Percentiles rank a stretch among this genome's conserved stretches.
These are phyloP conservation scores for Andrena bucephala DNA, from an alignment of 2,888 invertebrate genomes.

Conservation along the genomic window DNA sequence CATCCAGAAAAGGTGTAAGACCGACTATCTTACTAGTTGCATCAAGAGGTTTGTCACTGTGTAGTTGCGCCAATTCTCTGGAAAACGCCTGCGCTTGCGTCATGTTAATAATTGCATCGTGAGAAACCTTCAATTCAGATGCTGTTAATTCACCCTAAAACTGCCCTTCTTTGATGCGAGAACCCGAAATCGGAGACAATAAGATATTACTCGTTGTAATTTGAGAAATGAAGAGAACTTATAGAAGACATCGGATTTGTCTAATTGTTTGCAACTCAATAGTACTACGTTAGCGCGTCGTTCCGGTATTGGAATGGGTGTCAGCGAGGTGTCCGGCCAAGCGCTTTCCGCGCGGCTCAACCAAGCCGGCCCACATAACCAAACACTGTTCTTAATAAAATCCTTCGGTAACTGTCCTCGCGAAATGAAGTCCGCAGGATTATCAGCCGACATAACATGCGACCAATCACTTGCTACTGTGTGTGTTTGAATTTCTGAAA, in stretches of 20 bases:
- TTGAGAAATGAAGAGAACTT: too few relatives aligned
- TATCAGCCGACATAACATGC: conserved; percentile 1
- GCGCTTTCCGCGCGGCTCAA: not conserved
- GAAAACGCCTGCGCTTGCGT: not conserved
- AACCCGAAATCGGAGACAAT: too few relatives aligned
- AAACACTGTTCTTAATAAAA: not conserved
- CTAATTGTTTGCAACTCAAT: not conserved
- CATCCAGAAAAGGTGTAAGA: not conserved
- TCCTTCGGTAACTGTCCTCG: not conserved
- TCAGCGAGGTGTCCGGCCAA: conserved; percentile 4
- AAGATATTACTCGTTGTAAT: too few relatives aligned
- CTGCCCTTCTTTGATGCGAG: too few relatives aligned
- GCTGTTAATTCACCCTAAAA: too few relatives aligned
- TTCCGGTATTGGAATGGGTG: not conserved
- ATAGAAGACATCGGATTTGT: too few relatives aligned
- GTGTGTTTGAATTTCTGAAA: not conserved
- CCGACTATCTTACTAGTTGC: not conserved
- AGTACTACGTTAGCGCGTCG: not conserved
- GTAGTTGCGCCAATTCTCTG: not conserved
- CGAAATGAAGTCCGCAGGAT: conserved; percentile 27
- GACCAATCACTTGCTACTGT: not conserved
- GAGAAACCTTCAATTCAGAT: not conserved
- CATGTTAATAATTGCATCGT: not conserved
- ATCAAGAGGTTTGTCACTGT: not conserved
- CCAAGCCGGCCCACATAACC: conserved; percentile 10